Percentiles rank a stretch among this genome's conserved stretches.
phyloP scores from a whole-genome alignment of 2,797 vertebrate species.

The Spheniscus humboldti region DNA sequence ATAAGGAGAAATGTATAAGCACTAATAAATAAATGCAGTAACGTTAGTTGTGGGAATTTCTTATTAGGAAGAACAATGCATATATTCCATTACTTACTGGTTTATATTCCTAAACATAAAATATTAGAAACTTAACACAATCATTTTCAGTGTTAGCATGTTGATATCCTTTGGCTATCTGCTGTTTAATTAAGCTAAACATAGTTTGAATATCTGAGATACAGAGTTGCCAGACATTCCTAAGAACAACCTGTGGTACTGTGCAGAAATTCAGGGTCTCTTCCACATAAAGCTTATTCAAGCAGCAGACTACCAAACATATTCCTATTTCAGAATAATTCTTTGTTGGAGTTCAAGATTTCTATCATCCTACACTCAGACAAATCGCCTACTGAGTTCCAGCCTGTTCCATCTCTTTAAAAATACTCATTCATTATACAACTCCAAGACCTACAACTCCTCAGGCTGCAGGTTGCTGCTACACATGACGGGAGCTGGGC shows the following conservation, averaged over 20 bases:
- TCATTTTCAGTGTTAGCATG: neutral
- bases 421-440: neutral
- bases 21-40: neutral
- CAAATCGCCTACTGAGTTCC: neutral
- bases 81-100: neutral
- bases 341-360: neutral
- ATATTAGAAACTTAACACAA: neutral
- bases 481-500: neutral
- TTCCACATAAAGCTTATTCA: neutral
- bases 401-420: neutral
- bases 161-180: neutral
- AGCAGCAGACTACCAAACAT: neutral
- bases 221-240: neutral
- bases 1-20: neutral
- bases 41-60: neutral
- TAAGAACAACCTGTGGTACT: neutral
- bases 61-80: neutral
- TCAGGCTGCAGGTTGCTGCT: neutral
- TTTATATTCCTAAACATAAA: neutral
- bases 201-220: neutral
- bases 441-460: neutral
- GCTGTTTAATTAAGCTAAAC: neutral
- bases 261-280: neutral
- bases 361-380: neutral
- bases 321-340: neutral